phyloP scores from a whole-genome alignment of 2,113 vertebrate genomes.

The Epinephelus lanceolatus region DNA sequence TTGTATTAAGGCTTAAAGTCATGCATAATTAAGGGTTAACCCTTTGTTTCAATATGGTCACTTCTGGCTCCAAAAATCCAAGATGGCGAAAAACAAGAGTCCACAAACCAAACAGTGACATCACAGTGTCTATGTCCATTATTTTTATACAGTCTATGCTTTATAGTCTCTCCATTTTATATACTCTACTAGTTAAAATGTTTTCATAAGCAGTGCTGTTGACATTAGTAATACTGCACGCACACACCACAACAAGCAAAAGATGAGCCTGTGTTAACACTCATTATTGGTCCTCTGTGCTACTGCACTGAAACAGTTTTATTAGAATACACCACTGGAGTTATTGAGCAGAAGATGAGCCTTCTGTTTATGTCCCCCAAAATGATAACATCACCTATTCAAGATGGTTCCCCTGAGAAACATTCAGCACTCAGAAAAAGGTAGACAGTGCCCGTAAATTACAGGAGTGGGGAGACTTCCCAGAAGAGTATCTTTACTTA shows the following conservation, averaged over 20 bases:
- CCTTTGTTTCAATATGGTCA: too few relatives aligned
- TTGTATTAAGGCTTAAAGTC: too few relatives aligned
- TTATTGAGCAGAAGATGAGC: constrained; percentile 5
- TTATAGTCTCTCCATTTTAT: too few relatives aligned
- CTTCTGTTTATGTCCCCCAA: constrained; percentile 4
- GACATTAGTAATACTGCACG: background rate
- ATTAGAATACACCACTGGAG: background rate
- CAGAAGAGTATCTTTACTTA: background rate
- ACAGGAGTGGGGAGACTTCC: constrained; percentile 1
- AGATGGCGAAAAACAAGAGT: too few relatives aligned
- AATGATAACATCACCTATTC: constrained; percentile 17
- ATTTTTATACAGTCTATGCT: too few relatives aligned
- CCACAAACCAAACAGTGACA: too few relatives aligned
- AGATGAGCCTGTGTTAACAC: background rate
- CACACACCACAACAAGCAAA: background rate
- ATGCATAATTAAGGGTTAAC: too few relatives aligned
- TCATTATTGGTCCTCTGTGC: background rate
- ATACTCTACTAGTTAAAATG: background rate
- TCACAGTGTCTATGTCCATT: too few relatives aligned
- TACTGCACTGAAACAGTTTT: background rate
- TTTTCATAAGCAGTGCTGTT: background rate
- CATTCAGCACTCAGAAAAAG: constrained; percentile 18
- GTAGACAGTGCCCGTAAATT: constrained; percentile 14
- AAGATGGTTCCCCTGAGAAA: constrained; percentile 19
- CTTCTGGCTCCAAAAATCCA: too few relatives aligned